A percentile compares a stretch with the other conserved stretches of the same genome.
These are phyloP conservation scores for Craseonycteris thonglongyai DNA, from an alignment of 2,113 vertebrate genomes.

Conservation along the genomic window DNA sequence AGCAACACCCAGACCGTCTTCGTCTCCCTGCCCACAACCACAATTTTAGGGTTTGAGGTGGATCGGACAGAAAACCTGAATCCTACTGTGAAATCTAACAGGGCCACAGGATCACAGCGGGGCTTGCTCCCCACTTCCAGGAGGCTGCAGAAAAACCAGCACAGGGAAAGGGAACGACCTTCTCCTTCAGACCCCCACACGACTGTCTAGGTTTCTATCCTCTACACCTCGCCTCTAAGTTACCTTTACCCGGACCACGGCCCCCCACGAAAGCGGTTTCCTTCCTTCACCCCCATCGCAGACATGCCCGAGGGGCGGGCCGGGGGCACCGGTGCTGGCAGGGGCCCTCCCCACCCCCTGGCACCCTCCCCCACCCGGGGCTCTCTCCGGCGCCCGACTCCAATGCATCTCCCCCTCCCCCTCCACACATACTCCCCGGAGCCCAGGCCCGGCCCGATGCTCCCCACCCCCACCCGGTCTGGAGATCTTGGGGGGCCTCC, in stretches of 20 bases:
- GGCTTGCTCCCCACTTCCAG: constrained; percentile 18
- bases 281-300: background rate
- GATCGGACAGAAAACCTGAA: background rate
- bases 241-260: background rate
- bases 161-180: background rate
- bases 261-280: background rate
- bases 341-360: constrained; percentile 2
- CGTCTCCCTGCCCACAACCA: background rate
- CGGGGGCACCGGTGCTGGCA: background rate
- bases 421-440: background rate
- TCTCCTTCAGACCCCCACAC: background rate
- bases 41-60: background rate
- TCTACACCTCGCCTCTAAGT: background rate
- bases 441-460: constrained; percentile 46
- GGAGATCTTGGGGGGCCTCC: constrained; percentile 43
- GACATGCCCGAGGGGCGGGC: constrained; percentile 20
- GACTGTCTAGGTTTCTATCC: background rate
- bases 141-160: background rate
- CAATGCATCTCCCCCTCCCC: constrained; percentile 40
- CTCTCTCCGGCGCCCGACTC: background rate
- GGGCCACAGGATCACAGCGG: background rate
- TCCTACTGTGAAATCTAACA: background rate
- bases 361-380: constrained; percentile 35
- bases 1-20: background rate
- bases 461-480: constrained; percentile 57